phyloP scores from a whole-genome alignment of 2,888 invertebrate genomes.

The Limnephilus marmoratus region DNA sequence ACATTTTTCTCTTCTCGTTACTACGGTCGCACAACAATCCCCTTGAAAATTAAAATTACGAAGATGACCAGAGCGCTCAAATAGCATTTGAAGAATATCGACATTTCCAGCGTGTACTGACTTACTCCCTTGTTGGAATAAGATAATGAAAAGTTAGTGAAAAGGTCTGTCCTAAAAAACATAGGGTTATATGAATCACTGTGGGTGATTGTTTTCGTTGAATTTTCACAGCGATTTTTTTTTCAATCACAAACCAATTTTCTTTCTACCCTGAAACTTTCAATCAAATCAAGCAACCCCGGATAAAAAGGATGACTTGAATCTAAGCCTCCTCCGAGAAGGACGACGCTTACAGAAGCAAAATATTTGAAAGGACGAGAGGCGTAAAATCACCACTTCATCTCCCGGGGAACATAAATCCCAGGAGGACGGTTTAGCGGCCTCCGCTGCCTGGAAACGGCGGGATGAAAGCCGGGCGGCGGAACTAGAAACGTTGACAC shows the following conservation, averaged over 20 bases:
- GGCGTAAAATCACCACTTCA: conserved; percentile 65
- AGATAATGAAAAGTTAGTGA: background rate
- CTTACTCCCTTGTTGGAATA: background rate
- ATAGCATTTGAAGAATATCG: background rate
- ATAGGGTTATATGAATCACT: background rate
- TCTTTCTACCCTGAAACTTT: background rate
- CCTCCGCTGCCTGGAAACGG: background rate
- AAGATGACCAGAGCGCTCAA: background rate
- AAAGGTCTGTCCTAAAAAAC: background rate
- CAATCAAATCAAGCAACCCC: conserved; percentile 3
- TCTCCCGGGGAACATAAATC: conserved; percentile 62
- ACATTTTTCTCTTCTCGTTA: too few relatives aligned
- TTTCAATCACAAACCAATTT: background rate
- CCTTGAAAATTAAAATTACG: too few relatives aligned
- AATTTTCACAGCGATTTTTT: background rate
- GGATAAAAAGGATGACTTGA: conserved; percentile 36
- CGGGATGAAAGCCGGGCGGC: background rate
- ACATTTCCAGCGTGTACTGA: background rate
- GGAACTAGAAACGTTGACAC: background rate
- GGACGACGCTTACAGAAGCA: conserved; percentile 59
- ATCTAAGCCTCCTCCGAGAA: conserved; percentile 43
- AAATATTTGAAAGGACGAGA: conserved; percentile 61
- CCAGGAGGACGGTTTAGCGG: conserved; percentile 35
- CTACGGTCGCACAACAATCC: too few relatives aligned
- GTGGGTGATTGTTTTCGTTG: background rate